A percentile compares a stretch with the other conserved stretches of the same genome.
These are phyloP conservation scores for Antheraea mylitta DNA, from an alignment of 1,140 invertebrate species.

Conservation along the genomic window DNA sequence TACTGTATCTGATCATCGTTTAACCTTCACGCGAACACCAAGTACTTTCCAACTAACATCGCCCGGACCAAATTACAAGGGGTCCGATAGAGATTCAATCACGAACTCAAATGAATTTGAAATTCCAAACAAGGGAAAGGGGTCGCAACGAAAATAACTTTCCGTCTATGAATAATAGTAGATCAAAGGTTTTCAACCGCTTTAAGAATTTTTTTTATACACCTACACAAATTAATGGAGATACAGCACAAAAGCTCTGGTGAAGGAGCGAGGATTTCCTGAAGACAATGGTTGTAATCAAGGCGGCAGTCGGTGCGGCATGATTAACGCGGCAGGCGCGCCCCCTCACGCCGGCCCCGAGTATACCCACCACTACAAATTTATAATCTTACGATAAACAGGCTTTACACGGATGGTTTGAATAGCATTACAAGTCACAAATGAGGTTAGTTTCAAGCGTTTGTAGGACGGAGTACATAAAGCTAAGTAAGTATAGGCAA, in stretches of 20 bases:
- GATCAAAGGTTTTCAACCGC: constrained; percentile 1
- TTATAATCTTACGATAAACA: constrained; percentile 54
- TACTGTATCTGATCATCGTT: constrained; percentile 25
- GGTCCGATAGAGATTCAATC: constrained; percentile 38
- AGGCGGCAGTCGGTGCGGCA: constrained; percentile 28
- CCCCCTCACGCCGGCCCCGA: constrained; percentile 10
- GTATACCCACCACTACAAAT: constrained; percentile 31
- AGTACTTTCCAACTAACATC: constrained; percentile 15
- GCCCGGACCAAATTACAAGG: constrained; percentile 32
- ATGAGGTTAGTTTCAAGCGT: neutral
- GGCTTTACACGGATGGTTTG: constrained; percentile 23
- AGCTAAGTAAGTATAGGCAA: neutral
- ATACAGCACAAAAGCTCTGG: constrained; percentile 48
- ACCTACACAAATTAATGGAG: constrained; percentile 49
- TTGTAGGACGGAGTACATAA: neutral
- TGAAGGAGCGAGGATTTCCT: constrained; percentile 47
- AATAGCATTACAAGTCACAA: neutral
- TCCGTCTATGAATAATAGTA: constrained; percentile 6
- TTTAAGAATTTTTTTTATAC: constrained; percentile 41
- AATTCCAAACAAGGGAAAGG: constrained; percentile 18
- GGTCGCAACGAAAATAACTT: constrained; percentile 12
- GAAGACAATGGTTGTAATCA: constrained; percentile 63
- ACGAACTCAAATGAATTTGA: constrained; percentile 23
- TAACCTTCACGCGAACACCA: constrained; percentile 29
- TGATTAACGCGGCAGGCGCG: constrained; percentile 30